A percentile compares a stretch with the other conserved stretches of the same genome.
phyloP scores from a whole-genome alignment of 1,140 invertebrate genomes.

The Aplysia californica region DNA sequence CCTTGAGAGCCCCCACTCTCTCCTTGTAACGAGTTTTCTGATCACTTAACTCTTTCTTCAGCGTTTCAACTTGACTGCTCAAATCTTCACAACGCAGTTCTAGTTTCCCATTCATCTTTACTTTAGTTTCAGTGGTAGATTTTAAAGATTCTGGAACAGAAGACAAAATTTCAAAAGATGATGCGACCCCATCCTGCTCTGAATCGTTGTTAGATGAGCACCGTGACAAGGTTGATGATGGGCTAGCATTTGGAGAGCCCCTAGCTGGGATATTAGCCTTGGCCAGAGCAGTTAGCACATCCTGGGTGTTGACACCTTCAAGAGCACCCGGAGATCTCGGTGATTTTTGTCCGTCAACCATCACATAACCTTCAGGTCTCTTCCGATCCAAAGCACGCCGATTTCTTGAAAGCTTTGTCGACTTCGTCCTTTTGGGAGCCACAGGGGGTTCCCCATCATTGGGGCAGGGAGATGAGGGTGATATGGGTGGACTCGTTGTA shows the following conservation, averaged over 20 bases:
- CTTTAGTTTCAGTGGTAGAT: background rate
- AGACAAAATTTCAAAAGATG: too few species aligned
- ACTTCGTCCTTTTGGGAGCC: background rate
- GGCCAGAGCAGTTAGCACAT: slow-evolving; percentile 6
- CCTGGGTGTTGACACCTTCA: background rate
- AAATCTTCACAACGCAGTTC: background rate
- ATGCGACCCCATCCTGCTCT: background rate
- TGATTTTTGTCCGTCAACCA: background rate
- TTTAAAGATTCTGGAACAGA: too few species aligned
- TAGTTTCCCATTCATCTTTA: slow-evolving; percentile 2
- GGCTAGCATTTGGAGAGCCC: background rate
- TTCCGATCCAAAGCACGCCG: background rate
- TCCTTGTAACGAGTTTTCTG: slow-evolving; percentile 5
- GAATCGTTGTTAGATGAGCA: background rate
- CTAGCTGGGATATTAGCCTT: background rate
- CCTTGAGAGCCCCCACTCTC: slow-evolving; percentile 7
- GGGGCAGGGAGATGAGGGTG: background rate
- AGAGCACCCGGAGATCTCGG: background rate
- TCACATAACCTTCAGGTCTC: background rate
- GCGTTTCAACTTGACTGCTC: background rate
- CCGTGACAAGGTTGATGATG: background rate
- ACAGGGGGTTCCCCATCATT: background rate
- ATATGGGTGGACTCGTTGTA: background rate
- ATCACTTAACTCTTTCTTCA: slow-evolving; percentile 11
- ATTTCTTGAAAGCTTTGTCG: background rate